Base-by-base conservation (phyloP, 1,140 invertebrate genomes). In the Drosophila rufa region DNA sequence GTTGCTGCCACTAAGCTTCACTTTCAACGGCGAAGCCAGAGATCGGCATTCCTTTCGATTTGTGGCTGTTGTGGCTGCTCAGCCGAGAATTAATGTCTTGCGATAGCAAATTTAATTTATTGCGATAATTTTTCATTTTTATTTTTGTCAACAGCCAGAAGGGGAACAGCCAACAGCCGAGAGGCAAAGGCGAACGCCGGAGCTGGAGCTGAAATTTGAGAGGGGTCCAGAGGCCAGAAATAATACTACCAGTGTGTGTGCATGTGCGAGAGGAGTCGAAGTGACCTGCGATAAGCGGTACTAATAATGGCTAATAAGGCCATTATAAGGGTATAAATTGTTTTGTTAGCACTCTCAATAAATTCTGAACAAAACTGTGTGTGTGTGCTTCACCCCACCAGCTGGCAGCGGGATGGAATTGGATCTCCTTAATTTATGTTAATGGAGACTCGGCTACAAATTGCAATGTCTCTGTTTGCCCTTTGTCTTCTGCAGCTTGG, bases 101-200 rank as follows among this genome's bases (percentile, higher is more conserved):
- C 85, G 85, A 89, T 89, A 89, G 81, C 85, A 89, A 89, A 89
- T 89, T 89, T 89, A 89, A 89, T 89, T 89, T 89, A 89, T 89
- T 89, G 82, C 85, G 84, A 90, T 89, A 89, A 89, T 89, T 89
- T 89, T 90, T 90, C 78, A 90, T 89, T 89, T 90, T 89, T 79
- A 85, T 89, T 89, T 89, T 89, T 89, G 84, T 89, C 84, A 89
- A 90, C 85, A 56, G 56, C 66, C 76, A 74, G 22, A 82, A 77
- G 66, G 66, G 51, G 67, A 50, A 58, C 45, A 27, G 60, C 71
- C 71, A 50, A 58, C 45, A 27, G 60, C 76, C 68, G 36, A 42
- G 30, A 36, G 25, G 48, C 53, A 48, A 66, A 48, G 59, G 53
- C 75, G 27, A 45, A 33, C 43, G 36, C 68, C 50, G 58, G 27